phyloP scores from a whole-genome alignment of 2,888 invertebrate species.

The Sylvicola cinctus region DNA sequence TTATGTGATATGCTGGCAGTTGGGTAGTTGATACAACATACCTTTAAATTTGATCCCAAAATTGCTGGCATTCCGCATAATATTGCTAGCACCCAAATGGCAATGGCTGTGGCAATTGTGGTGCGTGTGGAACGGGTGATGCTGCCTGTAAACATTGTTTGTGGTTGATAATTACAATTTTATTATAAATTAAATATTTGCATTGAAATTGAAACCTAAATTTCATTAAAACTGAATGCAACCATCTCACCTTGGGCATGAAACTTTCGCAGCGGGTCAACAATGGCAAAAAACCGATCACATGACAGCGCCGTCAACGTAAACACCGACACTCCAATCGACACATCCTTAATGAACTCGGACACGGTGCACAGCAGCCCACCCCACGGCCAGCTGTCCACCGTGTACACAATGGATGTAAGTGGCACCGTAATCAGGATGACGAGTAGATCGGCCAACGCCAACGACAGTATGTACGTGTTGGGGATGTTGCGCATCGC shows the following conservation, averaged over 20 bases:
- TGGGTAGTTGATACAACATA: no score
- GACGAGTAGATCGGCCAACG: slow-evolving; percentile 60
- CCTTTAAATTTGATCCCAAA: slow-evolving; percentile 39
- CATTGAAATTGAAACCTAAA: no score
- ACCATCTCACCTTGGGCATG: slow-evolving; percentile 56
- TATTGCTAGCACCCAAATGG: slow-evolving; percentile 64
- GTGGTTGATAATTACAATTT: no score
- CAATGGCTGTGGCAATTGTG: slow-evolving; percentile 46
- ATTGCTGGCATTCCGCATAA: slow-evolving; percentile 61
- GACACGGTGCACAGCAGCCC: slow-evolving; percentile 56
- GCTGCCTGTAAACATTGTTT: no score
- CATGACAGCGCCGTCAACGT: slow-evolving; percentile 78
- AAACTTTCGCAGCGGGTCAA: slow-evolving; percentile 63
- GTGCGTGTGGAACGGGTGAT: slow-evolving; percentile 45
- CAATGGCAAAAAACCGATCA: slow-evolving; percentile 81
- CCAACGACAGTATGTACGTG: slow-evolving; percentile 61
- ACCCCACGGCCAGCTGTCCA: slow-evolving; percentile 82
- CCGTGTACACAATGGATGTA: slow-evolving; percentile 66
- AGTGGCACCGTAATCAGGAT: slow-evolving; percentile 67
- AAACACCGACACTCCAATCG: slow-evolving; percentile 83
- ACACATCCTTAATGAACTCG: slow-evolving; percentile 72
- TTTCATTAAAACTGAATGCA: no score
- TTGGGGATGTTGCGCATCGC: no score
- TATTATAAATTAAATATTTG: no score
- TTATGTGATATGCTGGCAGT: no score